phyloP scores from a whole-genome alignment of 2,113 vertebrate genomes.

The Hypomesus transpacificus region DNA sequence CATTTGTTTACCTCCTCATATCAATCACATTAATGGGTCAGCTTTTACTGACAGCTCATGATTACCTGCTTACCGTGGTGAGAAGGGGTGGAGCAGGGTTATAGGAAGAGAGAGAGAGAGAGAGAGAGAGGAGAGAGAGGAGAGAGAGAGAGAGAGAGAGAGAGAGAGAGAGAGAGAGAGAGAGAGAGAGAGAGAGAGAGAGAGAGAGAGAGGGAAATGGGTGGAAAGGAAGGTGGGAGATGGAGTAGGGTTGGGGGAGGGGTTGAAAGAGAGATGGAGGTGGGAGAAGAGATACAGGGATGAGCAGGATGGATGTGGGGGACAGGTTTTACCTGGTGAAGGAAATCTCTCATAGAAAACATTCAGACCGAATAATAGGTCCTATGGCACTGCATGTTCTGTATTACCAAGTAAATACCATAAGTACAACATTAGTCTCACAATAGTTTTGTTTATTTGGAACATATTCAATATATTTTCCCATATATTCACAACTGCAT shows the following conservation, averaged over 20 bases:
- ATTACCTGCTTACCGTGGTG: conserved; percentile 68
- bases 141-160: not conserved
- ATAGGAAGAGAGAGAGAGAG: not conserved
- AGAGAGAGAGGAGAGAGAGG: not conserved
- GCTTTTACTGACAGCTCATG: conserved; percentile 69
- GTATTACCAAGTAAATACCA: too few species aligned
- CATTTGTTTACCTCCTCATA: conserved; percentile 66
- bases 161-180: not conserved
- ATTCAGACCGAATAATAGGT: too few species aligned
- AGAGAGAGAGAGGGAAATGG: not conserved
- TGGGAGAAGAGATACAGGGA: not conserved
- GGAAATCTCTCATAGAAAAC: too few species aligned
- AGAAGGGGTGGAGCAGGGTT: conserved; percentile 42
- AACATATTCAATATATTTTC: too few species aligned
- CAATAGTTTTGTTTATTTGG: too few species aligned
- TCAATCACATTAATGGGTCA: conserved; percentile 74
- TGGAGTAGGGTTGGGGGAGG: conserved; percentile 14
- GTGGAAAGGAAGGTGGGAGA: not conserved
- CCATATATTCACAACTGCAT: too few species aligned
- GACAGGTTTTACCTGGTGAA: too few species aligned
- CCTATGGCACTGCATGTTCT: too few species aligned
- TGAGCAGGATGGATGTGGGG: not conserved
- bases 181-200: not conserved
- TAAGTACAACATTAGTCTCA: too few species aligned
- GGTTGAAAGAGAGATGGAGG: conserved; percentile 8